These are phyloP conservation scores for Drosophila yakuba DNA, from an alignment of 1,140 invertebrate genomes.

Conservation along the genomic window DNA sequence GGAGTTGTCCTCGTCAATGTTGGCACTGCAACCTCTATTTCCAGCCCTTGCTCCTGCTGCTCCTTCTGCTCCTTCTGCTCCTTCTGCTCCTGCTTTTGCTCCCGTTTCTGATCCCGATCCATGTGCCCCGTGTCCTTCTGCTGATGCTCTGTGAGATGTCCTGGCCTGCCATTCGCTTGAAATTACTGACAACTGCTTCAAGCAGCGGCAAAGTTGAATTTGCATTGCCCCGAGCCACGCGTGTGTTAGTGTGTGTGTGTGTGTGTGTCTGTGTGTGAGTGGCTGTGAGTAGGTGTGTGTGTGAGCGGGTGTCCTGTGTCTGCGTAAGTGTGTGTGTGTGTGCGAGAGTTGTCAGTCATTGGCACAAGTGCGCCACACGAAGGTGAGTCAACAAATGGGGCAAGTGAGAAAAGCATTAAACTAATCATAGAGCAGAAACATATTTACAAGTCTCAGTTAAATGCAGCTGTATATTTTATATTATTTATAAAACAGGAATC, in stretches of 20 bases:
- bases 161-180: constrained; percentile 45
- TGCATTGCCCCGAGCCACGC: constrained; percentile 53
- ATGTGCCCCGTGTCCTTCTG: constrained; percentile 12
- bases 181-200: constrained; percentile 66
- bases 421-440: too few species aligned
- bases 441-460: too few species aligned
- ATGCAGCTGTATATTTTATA: too few species aligned
- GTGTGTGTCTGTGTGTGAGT: constrained; percentile 22
- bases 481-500: too few species aligned
- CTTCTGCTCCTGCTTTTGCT: constrained; percentile 4
- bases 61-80: background rate
- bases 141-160: constrained; percentile 38
- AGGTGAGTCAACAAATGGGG: constrained; percentile 30
- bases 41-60: background rate
- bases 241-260: constrained; percentile 14
- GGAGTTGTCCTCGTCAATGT: constrained; percentile 45
- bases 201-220: constrained; percentile 58
- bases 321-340: constrained; percentile 8
- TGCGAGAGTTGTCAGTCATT: constrained; percentile 63
- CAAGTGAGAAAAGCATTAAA: background rate
- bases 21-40: constrained; percentile 28
- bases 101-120: constrained; percentile 20
- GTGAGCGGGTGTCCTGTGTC: constrained; percentile 2
- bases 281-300: constrained; percentile 9
- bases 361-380: constrained; percentile 62